Evolutionary conservation across 2,797 vertebrate genomes (phyloP).

Genomic region (Myoxocephalus aenaeus): DNA sequence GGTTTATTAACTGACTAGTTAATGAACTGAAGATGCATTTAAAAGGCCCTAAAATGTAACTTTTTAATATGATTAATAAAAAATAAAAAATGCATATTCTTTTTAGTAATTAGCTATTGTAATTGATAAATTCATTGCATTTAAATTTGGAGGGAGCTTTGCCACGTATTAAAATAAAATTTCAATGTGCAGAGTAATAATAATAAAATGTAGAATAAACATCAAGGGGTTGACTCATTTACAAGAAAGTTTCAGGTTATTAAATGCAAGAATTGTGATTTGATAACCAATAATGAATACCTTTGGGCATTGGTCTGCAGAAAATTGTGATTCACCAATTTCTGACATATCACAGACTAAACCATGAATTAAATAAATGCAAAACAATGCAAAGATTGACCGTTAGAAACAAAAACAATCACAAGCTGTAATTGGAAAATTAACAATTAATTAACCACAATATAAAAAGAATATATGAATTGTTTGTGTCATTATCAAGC

Average conservation of each 20-base stretch:
- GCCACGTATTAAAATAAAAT: background rate
- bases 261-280: background rate
- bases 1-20: background rate
- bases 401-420: background rate
- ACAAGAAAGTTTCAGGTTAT: background rate
- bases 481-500: background rate
- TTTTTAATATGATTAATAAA: background rate
- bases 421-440: background rate
- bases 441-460: background rate
- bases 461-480: background rate
- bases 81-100: background rate
- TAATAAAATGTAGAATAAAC: background rate
- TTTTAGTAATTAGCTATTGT: background rate
- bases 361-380: background rate
- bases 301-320: background rate
- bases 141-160: background rate
- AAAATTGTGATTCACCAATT: background rate
- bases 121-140: background rate
- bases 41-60: background rate
- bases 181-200: background rate
- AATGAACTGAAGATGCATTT: background rate
- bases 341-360: background rate
- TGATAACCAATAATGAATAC: background rate
- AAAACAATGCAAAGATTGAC: background rate
- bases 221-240: background rate